Base-by-base conservation (phyloP, 1,140 invertebrate species). In the Drosophila nigrodunni region DNA sequence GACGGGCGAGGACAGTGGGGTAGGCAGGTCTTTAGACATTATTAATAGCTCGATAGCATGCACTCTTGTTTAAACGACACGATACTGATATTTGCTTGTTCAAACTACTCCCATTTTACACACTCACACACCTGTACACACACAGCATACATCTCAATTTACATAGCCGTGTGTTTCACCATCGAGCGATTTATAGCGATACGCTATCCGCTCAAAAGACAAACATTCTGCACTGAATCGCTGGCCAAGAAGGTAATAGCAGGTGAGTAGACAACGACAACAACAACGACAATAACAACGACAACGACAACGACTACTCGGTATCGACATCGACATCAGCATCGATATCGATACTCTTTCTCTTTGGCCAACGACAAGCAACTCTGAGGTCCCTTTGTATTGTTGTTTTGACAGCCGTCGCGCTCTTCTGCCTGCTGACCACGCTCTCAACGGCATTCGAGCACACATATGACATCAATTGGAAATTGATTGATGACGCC, bases 121-220 rank as follows among this genome's bases (percentile, higher is more conserved):
- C 46, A 35, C n/a, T 11, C 9, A 30, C 15, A 43, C 25, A 37
- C 39, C 15, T 43, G 49, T 34, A 54, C 50, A 37, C 13, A 39
- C 21, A 54, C 86, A 95, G 95, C 94, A 77, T 96, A 95, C 91
- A 95, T 95, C 37, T 96, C 95, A 18, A 95, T 96, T 39, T 97
- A 96, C 96, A 92, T 97, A 55, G 96, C 95, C 30, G 95, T 96
- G 3, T 95, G 95, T 34, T 97, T 97, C 90, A 97, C 96, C 3
- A 93, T 96, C 60, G 96, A 97, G 92, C 92, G 96, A 46, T 97
- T 96, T 93, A 95, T 97, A 57, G 96, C 95, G 30, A 95, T 97
- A 5, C 95, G 95, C 74, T 95, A 96, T 93, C 96, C 96, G 18
- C 95, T 97, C 82, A 94, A 95, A 73, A 95, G 96, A 21, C 95